Base-by-base conservation (phyloP, 2,113 vertebrate species). In the Phrynosoma blainvillii region DNA sequence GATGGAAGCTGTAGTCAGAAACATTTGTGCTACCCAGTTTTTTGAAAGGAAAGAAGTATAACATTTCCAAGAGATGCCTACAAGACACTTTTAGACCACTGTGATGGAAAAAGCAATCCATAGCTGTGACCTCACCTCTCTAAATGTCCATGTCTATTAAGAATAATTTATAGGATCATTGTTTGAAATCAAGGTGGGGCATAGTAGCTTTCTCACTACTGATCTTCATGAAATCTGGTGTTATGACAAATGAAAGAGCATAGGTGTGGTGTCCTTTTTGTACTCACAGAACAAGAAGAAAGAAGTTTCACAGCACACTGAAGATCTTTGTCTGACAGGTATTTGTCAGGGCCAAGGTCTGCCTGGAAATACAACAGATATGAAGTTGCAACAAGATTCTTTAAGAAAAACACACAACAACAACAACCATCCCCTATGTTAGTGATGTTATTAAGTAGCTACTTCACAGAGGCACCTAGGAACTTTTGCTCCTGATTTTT, bases 301-400 rank as follows among this genome's bases (percentile, higher is more conserved):
- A 99, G 97, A 88, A 99, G 97, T 95, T 98, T 99, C 96, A 99
- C 96, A 70, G 97, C 96, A 88, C 97, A 98, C 95, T 99, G 98
- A 75, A 99, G 97, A 93, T 99, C 99, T 98, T 98, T 99, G 94
- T 99, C 98, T 80, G 98, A 97, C 88, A 99, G 96, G 93, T 98
- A 98, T 92, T 98, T 99, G 96, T 99, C 98, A 36, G 99, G 98
- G 91, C 99, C 99, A 90, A 99, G 97, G 93, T 99, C 99, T 95
- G 98, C 98, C 99, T 99, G 84, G 32, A 96, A 96, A 93, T 82
- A 94, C 42, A 93, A 90, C 68, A 84, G 77, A 68, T 54, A 76
- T 27, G 36, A 77, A 2, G 23, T 71, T 30, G 11, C 2, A 71
- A 27, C 59, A 62, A 62, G 13, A 14, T 62, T 9, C 14, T 62